Conservation (phyloP, 2,888 invertebrate species). For the Plagodis pulveraria region DNA sequence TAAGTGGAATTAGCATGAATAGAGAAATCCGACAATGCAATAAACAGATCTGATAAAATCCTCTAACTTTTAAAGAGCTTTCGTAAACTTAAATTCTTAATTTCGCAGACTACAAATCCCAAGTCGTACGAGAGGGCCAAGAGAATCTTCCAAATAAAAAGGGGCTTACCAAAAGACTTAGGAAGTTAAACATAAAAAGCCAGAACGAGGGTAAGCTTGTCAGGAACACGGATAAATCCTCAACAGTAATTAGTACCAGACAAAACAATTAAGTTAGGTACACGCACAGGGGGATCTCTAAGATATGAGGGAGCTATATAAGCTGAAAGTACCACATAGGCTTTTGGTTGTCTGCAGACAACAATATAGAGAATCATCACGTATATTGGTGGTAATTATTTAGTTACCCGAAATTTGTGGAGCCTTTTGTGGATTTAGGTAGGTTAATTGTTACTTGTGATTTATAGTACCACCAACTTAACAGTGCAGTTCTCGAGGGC, state of each 20-base stretch:
- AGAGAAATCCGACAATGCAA: too few relatives aligned
- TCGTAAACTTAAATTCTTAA: not conserved
- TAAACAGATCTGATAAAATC: not conserved
- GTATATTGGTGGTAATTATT: too few relatives aligned
- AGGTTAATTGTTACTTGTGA: too few relatives aligned
- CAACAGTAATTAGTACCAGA: conserved; percentile 30
- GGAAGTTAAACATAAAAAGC: conserved; percentile 30
- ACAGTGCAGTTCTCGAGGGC: too few relatives aligned
- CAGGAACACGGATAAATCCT: conserved; percentile 30
- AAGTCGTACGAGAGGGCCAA: conserved; percentile 10
- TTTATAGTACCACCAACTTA: too few relatives aligned
- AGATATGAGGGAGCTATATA: conserved; percentile 7
- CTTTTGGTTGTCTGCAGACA: too few relatives aligned
- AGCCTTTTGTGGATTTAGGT: too few relatives aligned
- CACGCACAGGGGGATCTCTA: conserved; percentile 7
- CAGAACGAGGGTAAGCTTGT: conserved; percentile 31
- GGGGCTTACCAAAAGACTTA: conserved; percentile 15
- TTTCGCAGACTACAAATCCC: conserved; percentile 7
- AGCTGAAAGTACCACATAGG: too few relatives aligned
- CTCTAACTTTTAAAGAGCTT: not conserved
- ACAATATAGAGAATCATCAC: too few relatives aligned
- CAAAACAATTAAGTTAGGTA: conserved; percentile 22
- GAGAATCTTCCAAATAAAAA: conserved; percentile 22
- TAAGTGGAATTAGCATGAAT: too few relatives aligned
- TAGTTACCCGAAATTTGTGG: too few relatives aligned